Evolutionary conservation across 2,888 invertebrate species (phyloP).

Genomic region (Ceramica pisi): DNA sequence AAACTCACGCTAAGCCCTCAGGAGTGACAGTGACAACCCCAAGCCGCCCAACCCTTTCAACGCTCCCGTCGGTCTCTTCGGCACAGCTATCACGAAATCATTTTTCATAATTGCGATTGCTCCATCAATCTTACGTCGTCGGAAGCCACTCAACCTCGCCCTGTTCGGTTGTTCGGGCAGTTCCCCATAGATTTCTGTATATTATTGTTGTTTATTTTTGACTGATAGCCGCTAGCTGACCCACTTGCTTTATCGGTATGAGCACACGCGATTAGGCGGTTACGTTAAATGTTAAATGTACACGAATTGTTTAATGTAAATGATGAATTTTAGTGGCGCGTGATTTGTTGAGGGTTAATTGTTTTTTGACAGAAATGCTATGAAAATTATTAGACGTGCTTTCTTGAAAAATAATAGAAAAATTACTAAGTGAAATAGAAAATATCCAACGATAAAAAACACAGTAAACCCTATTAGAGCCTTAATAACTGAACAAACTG

Average conservation of each 20-base stretch:
- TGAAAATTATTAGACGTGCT: not conserved
- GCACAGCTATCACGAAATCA: slow-evolving; percentile 79
- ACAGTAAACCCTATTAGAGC: not conserved
- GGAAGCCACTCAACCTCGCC: slow-evolving; percentile 87
- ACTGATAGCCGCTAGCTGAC: slow-evolving; percentile 83
- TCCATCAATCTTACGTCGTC: slow-evolving; percentile 87
- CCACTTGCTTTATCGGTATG: slow-evolving; percentile 77
- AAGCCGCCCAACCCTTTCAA: slow-evolving; percentile 15
- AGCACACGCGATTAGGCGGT: slow-evolving; percentile 79
- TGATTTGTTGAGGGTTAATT: slow-evolving; percentile 59
- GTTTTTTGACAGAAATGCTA: slow-evolving; percentile 22
- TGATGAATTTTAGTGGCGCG: slow-evolving; percentile 55
- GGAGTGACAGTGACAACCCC: not conserved
- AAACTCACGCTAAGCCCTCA: too few relatives aligned
- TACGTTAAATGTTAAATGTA: slow-evolving; percentile 63
- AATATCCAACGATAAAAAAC: not conserved
- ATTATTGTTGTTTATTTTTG: slow-evolving; percentile 85
- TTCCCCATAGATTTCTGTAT: slow-evolving; percentile 76
- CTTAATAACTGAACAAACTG: not conserved
- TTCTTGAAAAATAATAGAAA: not conserved
- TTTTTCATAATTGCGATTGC: slow-evolving; percentile 87
- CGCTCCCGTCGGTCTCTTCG: slow-evolving; percentile 62
- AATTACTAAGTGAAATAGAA: not conserved
- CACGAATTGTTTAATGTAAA: slow-evolving; percentile 62
- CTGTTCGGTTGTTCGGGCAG: slow-evolving; percentile 40